A percentile compares a stretch with the other conserved stretches of the same genome.
phyloP scores from a whole-genome alignment of 2,113 vertebrate genomes.

The Seriola dumerili region DNA sequence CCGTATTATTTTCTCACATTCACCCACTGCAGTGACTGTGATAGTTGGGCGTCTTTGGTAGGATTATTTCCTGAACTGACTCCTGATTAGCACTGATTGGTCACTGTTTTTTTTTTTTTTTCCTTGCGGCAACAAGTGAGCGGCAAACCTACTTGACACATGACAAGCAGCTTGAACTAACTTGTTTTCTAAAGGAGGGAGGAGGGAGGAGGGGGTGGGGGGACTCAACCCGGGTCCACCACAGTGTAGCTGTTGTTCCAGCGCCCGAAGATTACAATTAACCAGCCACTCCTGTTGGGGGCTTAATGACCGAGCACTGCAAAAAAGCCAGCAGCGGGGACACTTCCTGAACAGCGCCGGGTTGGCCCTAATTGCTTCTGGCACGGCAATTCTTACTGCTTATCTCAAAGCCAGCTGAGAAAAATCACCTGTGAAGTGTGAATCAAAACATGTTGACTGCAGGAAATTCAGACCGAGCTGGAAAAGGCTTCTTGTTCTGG shows the following conservation, averaged over 20 bases:
- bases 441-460: conserved; percentile 75
- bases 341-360: conserved; percentile 74
- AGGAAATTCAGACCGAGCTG: conserved; percentile 44
- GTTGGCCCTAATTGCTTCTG: conserved; percentile 78
- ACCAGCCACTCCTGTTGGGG: conserved; percentile 76
- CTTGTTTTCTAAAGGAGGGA: conserved; percentile 55
- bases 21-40: background rate
- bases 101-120: conserved; percentile 20
- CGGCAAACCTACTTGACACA: conserved; percentile 66
- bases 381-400: conserved; percentile 72
- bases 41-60: background rate
- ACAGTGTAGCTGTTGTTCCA: conserved; percentile 83
- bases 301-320: conserved; percentile 77
- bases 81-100: conserved; percentile 41
- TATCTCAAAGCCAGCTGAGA: conserved; percentile 77
- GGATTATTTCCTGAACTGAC: conserved; percentile 21
- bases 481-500: too few species aligned
- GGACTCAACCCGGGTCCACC: conserved; percentile 38
- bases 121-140: conserved; percentile 51
- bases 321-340: conserved; percentile 77
- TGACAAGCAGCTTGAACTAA: conserved; percentile 75
- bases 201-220: background rate
- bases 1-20: background rate
- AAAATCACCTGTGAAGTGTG: conserved; percentile 67
- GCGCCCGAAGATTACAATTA: conserved; percentile 79